Evolutionary conservation across 2,113 vertebrate genomes (phyloP), one percentile per base, ranked within the genome.

Genomic region (Pandion haliaetus): DNA sequence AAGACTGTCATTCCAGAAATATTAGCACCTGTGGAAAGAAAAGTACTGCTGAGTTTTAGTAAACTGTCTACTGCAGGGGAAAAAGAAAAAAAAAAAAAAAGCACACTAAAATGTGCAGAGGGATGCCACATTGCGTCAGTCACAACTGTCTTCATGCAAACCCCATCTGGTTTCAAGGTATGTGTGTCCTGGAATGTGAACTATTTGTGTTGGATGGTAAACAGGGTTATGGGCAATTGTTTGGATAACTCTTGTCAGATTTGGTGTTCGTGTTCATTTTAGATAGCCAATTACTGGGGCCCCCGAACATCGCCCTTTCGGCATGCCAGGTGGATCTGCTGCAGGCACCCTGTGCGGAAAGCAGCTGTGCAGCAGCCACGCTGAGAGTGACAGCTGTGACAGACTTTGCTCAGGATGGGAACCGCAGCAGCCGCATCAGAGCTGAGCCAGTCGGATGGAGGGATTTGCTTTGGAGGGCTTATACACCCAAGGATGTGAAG

Each of bases 331-430:
- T 98, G 96, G 97, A 98, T 61, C 97, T 99, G 54, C 66, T 58
- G 86, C 82, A 63, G 0, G 67, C 6, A 5, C n/a, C 97, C 63
- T 99, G 98, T 96, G 55, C 70, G 1, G 94, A 61, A 17, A 82
- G 97, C 85, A 65, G 96, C 94, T 99, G 98, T 19, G 98, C 97
- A 14, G 92, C 47, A 19, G 97, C 96, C 9, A 20, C 14, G 3
- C 88, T 99, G 44, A 57, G 86, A 0, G 92, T 99, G 97, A 98
- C 97, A 3, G 98, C 99, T 1, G 97, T 98, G 92, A 98, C 98
- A 0, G 98, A 99, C 89, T 98, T 98, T 34, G 93, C 96, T 9
- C 96, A 82, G 23, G 98, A 99, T 2, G 98, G 98, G 38, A 97
- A 96, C 93, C 89, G 96, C 4, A 18, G 63, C 47, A 98, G 98